phyloP scores from a whole-genome alignment of 2,888 invertebrate species.

The Caenorhabditis parvicauda region DNA sequence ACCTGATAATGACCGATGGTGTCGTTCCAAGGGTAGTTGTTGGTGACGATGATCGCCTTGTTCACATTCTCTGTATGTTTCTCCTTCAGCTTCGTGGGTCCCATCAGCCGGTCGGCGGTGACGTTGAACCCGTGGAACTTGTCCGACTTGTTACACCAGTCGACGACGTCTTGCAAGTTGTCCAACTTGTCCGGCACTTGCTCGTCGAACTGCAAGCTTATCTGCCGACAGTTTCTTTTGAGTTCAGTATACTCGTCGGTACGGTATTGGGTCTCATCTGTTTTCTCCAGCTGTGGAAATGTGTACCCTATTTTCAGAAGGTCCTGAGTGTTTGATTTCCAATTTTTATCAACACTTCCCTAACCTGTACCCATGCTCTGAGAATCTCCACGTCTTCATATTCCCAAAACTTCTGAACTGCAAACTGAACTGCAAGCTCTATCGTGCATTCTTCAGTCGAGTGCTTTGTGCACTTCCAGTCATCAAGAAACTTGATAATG shows the following conservation, averaged over 20 bases:
- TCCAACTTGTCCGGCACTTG: no score
- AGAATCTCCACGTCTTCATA: conserved; percentile 14
- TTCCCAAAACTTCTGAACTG: conserved; percentile 13
- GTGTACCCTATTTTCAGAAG: not conserved
- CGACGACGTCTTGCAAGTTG: no score
- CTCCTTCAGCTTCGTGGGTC: no score
- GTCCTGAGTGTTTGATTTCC: conserved; percentile 3
- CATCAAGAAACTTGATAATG: conserved; percentile 21
- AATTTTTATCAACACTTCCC: not conserved
- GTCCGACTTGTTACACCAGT: no score
- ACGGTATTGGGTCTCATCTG: not conserved
- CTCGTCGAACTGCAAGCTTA: conserved; percentile 10
- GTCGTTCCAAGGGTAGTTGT: no score
- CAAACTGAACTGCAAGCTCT: conserved; percentile 19
- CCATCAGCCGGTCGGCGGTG: no score
- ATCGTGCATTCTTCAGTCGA: conserved; percentile 15
- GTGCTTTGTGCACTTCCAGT: conserved; percentile 19
- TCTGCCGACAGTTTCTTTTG: conserved; percentile 12
- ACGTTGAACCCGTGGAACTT: no score
- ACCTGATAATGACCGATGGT: no score
- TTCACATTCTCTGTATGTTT: no score
- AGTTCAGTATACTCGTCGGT: not conserved
- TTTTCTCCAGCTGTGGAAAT: conserved; percentile 1
- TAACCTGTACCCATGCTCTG: conserved; percentile 10
- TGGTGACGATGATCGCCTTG: no score